phyloP scores from a whole-genome alignment of 2,797 vertebrate species.

The Enteromius radiatus region DNA sequence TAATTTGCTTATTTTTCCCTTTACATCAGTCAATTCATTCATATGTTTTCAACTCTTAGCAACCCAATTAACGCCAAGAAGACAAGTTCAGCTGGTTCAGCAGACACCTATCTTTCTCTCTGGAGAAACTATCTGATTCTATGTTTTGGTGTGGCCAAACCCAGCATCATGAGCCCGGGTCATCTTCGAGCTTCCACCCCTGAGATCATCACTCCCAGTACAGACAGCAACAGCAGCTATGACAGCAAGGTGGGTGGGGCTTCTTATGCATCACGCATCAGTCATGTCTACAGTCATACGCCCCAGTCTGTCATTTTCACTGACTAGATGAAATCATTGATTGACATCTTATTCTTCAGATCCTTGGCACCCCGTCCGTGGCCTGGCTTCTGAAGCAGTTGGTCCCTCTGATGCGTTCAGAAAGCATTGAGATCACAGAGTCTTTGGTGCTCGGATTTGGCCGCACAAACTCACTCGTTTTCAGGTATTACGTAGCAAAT shows the following conservation, averaged over 20 bases:
- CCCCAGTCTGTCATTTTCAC: constrained; percentile 2
- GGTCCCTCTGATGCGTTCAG: constrained; percentile 96
- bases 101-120: constrained; percentile 90
- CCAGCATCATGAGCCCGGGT: constrained; percentile 97
- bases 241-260: constrained; percentile 84
- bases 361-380: constrained; percentile 94
- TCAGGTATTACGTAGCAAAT: constrained; percentile 70
- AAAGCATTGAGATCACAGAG: constrained; percentile 98
- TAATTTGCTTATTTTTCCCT: not conserved
- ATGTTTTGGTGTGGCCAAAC: constrained; percentile 98
- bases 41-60: constrained; percentile 68
- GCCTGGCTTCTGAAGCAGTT: constrained; percentile 94
- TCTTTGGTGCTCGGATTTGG: constrained; percentile 95
- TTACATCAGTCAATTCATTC: not conserved
- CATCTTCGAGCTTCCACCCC: constrained; percentile 94
- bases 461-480: constrained; percentile 94
- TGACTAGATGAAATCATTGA: constrained; percentile 7
- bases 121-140: constrained; percentile 99
- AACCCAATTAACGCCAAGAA: constrained; percentile 97
- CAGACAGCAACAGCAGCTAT: constrained; percentile 90
- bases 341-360: constrained; percentile 71
- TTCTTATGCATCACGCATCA: not conserved
- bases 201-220: constrained; percentile 95
- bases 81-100: constrained; percentile 88
- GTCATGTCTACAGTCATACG: not conserved